Conservation (phyloP, 1,140 invertebrate species). For the Chironomus striatipennis region DNA sequence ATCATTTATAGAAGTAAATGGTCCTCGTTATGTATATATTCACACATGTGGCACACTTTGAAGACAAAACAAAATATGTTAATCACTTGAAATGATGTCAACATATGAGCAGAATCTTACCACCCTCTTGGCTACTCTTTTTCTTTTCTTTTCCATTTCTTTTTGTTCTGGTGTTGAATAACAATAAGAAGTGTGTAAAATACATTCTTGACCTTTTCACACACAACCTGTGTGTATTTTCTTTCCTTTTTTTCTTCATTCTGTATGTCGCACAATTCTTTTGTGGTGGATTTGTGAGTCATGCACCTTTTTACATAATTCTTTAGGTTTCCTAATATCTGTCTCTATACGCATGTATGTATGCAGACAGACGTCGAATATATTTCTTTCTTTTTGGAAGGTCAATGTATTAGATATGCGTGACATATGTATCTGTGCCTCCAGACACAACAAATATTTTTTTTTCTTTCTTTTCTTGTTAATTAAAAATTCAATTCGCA, state of each 20-base stretch:
- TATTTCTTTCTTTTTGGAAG: no score
- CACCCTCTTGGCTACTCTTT: neutral
- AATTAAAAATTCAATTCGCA: no score
- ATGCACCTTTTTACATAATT: neutral
- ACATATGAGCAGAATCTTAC: neutral
- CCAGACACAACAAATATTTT: no score
- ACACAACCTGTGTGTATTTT: neutral
- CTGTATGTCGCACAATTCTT: neutral
- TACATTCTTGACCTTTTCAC: constrained; percentile 17
- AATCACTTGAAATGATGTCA: constrained; percentile 12
- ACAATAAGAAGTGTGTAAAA: neutral
- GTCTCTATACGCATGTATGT: neutral
- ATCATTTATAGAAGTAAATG: no score
- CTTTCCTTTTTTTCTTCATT: neutral
- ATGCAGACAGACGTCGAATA: neutral
- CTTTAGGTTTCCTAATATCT: neutral
- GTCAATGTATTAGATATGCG: no score
- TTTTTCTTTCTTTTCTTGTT: no score
- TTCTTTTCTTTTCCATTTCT: neutral
- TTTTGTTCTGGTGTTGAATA: neutral
- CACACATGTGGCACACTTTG: neutral
- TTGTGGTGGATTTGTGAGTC: neutral
- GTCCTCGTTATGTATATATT: neutral
- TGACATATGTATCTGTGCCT: no score
- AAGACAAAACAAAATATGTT: constrained; percentile 22